Evolutionary conservation across 1,140 invertebrate genomes (phyloP).

Genomic region (Zophobas morio): DNA sequence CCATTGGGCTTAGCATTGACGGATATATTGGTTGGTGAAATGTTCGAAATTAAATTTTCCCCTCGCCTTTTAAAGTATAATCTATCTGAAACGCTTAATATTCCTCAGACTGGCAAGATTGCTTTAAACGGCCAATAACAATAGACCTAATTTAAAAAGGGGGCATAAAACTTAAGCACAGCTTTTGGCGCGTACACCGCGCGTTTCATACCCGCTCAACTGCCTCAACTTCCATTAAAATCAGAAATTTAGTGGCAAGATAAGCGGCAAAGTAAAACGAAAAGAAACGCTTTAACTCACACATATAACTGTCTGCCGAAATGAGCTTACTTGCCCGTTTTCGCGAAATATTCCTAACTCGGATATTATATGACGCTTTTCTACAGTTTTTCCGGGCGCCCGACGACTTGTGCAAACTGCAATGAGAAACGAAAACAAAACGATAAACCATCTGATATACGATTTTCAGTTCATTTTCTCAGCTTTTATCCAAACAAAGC

Average conservation of each 20-base stretch:
- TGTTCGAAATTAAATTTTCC: slow-evolving; percentile 55
- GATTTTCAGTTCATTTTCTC: slow-evolving; percentile 63
- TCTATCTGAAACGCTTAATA: slow-evolving; percentile 61
- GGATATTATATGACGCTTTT: slow-evolving; percentile 62
- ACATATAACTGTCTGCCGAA: slow-evolving; percentile 64
- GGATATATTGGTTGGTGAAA: slow-evolving; percentile 42
- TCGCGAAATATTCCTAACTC: slow-evolving; percentile 61
- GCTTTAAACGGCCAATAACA: slow-evolving; percentile 63
- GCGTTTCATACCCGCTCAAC: slow-evolving; percentile 48
- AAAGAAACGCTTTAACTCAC: slow-evolving; percentile 66
- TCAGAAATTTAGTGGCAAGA: slow-evolving; percentile 66
- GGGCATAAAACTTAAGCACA: slow-evolving; percentile 61
- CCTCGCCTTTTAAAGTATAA: slow-evolving; percentile 54
- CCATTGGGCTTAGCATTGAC: background rate
- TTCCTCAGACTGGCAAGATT: slow-evolving; percentile 61
- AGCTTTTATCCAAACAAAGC: slow-evolving; percentile 63
- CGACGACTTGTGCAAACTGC: slow-evolving; percentile 59
- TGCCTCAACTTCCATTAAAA: slow-evolving; percentile 63
- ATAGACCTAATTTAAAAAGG: slow-evolving; percentile 64
- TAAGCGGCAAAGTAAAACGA: slow-evolving; percentile 65
- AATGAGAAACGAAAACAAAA: slow-evolving; percentile 64
- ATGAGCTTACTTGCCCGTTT: slow-evolving; percentile 64
- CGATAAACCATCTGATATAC: slow-evolving; percentile 63
- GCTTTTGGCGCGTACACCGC: slow-evolving; percentile 59
- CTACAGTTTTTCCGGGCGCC: slow-evolving; percentile 58